These are phyloP conservation scores for Calephelis virginiensis DNA, from an alignment of 1,140 invertebrate genomes.

Conservation along the genomic window DNA sequence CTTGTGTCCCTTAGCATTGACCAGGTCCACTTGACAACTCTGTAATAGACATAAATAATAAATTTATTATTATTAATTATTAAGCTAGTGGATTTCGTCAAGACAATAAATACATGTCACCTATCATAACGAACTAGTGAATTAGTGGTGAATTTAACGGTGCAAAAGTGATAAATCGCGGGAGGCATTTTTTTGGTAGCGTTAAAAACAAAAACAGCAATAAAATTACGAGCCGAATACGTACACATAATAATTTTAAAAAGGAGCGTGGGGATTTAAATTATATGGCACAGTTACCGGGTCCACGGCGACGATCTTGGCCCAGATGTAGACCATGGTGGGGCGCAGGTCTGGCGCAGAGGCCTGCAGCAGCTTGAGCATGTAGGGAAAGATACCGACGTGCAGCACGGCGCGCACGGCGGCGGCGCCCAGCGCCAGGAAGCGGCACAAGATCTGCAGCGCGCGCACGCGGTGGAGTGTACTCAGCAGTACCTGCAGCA, in stretches of 20 bases:
- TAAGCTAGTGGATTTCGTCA: background rate
- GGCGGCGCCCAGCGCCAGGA: slow-evolving; percentile 97
- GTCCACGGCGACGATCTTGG: slow-evolving; percentile 98
- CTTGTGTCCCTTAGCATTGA: slow-evolving; percentile 96
- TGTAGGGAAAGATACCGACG: slow-evolving; percentile 99
- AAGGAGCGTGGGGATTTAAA: background rate
- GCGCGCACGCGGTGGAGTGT: slow-evolving; percentile 97
- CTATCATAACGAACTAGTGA: too few relatives aligned
- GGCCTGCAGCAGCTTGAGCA: slow-evolving; percentile 96
- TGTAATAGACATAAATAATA: slow-evolving; percentile 66
- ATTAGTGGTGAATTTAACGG: too few relatives aligned
- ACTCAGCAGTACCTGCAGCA: slow-evolving; percentile 97
- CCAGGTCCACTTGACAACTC: slow-evolving; percentile 96
- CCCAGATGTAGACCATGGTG: slow-evolving; percentile 98
- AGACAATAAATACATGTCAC: too few relatives aligned
- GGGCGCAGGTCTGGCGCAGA: slow-evolving; percentile 94
- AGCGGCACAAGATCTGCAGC: slow-evolving; percentile 95
- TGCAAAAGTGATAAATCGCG: too few relatives aligned
- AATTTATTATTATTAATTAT: background rate
- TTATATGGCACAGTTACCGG: slow-evolving; percentile 80
- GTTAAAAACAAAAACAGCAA: too few relatives aligned
- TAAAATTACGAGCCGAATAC: too few relatives aligned
- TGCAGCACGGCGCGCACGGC: slow-evolving; percentile 97
- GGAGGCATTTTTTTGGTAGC: too few relatives aligned
- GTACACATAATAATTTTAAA: too few relatives aligned